A percentile compares a stretch with the other conserved stretches of the same genome.
phyloP scores from a whole-genome alignment of 2,113 vertebrate genomes.

The Neotragus pygmaeus region DNA sequence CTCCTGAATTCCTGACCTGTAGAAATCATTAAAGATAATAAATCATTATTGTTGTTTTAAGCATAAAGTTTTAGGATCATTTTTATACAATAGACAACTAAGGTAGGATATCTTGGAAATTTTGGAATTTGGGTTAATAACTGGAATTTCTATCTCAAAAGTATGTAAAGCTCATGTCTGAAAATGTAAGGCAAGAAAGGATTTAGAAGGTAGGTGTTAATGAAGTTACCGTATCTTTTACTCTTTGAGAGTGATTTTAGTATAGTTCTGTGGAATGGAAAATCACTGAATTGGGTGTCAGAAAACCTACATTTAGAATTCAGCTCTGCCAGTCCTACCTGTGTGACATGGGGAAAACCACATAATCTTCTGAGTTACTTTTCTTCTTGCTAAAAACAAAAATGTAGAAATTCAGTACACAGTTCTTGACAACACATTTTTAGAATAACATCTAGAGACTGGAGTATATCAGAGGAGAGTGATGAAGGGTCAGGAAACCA shows the following conservation, averaged over 20 bases:
- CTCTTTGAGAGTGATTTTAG: background rate
- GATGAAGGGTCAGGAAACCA: background rate
- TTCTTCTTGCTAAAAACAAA: conserved; percentile 13
- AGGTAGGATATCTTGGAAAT: background rate
- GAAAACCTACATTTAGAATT: background rate
- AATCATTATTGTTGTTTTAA: background rate
- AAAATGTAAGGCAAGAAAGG: background rate
- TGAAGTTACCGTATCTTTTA: background rate
- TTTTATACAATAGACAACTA: background rate
- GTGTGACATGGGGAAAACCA: background rate
- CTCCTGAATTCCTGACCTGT: background rate
- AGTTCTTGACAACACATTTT: background rate
- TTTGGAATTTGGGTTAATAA: background rate
- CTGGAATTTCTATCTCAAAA: background rate
- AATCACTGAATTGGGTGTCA: background rate
- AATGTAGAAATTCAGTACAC: background rate
- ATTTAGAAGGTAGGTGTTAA: background rate
- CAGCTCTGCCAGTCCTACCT: background rate
- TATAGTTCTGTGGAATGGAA: background rate
- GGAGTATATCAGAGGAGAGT: background rate
- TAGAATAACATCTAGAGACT: background rate
- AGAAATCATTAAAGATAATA: background rate
- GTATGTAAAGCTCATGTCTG: background rate
- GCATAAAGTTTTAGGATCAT: background rate
- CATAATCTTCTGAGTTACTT: background rate